These are phyloP conservation scores for Automeris io DNA, from an alignment of 2,888 invertebrate species.

Conservation along the genomic window DNA sequence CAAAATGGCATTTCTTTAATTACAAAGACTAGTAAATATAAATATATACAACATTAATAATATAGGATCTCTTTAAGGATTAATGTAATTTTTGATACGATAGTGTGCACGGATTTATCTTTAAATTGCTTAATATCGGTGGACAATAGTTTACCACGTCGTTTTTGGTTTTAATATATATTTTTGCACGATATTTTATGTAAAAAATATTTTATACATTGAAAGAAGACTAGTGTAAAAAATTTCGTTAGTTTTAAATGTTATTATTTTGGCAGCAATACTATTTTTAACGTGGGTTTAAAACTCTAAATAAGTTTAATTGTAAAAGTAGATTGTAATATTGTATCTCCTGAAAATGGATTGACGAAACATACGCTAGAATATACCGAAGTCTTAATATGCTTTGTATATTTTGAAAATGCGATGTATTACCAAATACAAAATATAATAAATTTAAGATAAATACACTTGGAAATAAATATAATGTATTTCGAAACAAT, in stretches of 20 bases:
- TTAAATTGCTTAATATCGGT: constrained; percentile 36
- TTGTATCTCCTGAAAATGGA: constrained; percentile 47
- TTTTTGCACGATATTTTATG: no score
- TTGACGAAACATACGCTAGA: constrained; percentile 74
- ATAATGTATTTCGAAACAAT: background rate
- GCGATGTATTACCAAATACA: constrained; percentile 58
- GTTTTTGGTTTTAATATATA: constrained; percentile 13
- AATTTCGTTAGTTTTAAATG: constrained; percentile 19
- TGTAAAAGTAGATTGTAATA: constrained; percentile 25
- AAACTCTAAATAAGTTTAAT: constrained; percentile 44
- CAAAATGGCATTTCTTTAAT: constrained; percentile 72
- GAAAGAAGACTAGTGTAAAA: background rate
- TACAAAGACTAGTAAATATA: constrained; percentile 44
- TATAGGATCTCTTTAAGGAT: constrained; percentile 50
- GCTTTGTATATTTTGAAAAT: constrained; percentile 64
- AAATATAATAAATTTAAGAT: constrained; percentile 13
- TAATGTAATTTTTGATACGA: constrained; percentile 25
- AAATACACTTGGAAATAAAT: constrained; percentile 2
- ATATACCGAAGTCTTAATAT: constrained; percentile 70
- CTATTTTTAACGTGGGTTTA: constrained; percentile 44
- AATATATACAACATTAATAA: constrained; percentile 26
- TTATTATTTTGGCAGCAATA: constrained; percentile 51
- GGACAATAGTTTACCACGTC: constrained; percentile 44
- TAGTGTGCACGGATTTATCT: constrained; percentile 16
- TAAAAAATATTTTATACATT: background rate